Evolutionary conservation across 1,140 invertebrate genomes (phyloP).

Genomic region (Apis dorsata): DNA sequence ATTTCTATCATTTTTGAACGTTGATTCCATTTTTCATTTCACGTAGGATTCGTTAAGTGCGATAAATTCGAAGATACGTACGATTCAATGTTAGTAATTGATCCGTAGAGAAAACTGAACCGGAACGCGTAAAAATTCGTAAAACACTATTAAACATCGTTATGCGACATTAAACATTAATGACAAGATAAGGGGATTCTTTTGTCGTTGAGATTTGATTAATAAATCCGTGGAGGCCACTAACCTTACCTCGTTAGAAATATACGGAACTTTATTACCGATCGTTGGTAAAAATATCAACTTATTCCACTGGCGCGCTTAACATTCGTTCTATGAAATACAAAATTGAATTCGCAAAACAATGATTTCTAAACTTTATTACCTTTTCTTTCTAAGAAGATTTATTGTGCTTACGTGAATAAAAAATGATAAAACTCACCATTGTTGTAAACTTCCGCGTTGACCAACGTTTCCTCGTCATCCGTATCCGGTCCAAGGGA

Average conservation of each 20-base stretch:
- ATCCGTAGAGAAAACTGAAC: neutral
- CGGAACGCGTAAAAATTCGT: conserved; percentile 17
- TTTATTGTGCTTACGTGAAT: too few relatives aligned
- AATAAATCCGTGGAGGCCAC: neutral
- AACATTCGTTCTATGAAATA: neutral
- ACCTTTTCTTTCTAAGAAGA: neutral
- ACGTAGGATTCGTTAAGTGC: neutral
- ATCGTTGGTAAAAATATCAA: conserved; percentile 5
- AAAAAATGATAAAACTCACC: conserved; percentile 66
- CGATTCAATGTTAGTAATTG: conserved; percentile 16
- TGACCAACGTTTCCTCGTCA: conserved; percentile 78
- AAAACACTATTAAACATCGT: conserved; percentile 22
- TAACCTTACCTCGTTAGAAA: neutral
- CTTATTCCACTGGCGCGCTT: neutral
- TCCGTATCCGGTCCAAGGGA: conserved; percentile 78
- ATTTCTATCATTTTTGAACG: neutral
- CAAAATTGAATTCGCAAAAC: neutral
- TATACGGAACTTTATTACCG: conserved; percentile 6
- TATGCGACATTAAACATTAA: conserved; percentile 15
- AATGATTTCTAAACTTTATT: too few relatives aligned
- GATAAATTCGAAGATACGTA: neutral
- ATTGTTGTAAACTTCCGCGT: conserved; percentile 78
- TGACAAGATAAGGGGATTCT: conserved; percentile 11
- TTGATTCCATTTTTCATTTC: neutral
- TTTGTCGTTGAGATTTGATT: conserved; percentile 6